A percentile compares a stretch with the other conserved stretches of the same genome.
These are phyloP conservation scores for Sarcophaga rosellei DNA, from an alignment of 2,888 invertebrate species.

Conservation along the genomic window DNA sequence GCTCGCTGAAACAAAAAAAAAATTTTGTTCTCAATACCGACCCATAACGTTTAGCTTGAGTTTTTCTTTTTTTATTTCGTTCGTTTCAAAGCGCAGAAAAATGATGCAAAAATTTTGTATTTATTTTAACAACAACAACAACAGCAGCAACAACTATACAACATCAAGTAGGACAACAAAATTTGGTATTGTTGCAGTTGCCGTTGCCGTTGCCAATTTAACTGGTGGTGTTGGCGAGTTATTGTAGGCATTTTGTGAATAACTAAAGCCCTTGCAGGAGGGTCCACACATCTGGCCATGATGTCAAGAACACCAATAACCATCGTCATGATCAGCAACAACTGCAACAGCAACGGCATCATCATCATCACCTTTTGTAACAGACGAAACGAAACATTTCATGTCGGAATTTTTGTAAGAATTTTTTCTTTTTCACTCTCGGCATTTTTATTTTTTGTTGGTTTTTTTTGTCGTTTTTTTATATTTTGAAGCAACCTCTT, in stretches of 20 bases:
- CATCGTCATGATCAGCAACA: slow-evolving; percentile 45
- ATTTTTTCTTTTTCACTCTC: slow-evolving; percentile 34
- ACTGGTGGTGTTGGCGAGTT: slow-evolving; percentile 50
- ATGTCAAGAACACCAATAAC: slow-evolving; percentile 48
- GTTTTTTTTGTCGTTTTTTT: background rate
- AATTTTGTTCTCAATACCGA: background rate
- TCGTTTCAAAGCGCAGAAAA: slow-evolving; percentile 31
- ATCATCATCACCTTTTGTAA: slow-evolving; percentile 60
- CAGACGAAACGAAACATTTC: slow-evolving; percentile 59
- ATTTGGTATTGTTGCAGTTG: slow-evolving; percentile 8
- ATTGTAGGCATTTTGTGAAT: slow-evolving; percentile 56
- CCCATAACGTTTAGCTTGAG: background rate
- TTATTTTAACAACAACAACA: slow-evolving; percentile 44
- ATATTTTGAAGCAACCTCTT: slow-evolving; percentile 39
- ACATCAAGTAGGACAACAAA: background rate
- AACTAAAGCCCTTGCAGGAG: slow-evolving; percentile 57
- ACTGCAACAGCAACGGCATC: slow-evolving; percentile 42
- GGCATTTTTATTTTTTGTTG: background rate
- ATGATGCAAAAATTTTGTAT: slow-evolving; percentile 61
- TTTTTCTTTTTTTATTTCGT: too few relatives aligned
- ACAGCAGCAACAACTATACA: background rate
- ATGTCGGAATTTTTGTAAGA: slow-evolving; percentile 67
- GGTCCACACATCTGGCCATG: slow-evolving; percentile 67
- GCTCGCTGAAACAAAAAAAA: slow-evolving; percentile 35
- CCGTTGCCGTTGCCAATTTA: slow-evolving; percentile 12